Conservation (phyloP, 2,888 invertebrate genomes). For the Pyrrhosoma nymphula region DNA sequence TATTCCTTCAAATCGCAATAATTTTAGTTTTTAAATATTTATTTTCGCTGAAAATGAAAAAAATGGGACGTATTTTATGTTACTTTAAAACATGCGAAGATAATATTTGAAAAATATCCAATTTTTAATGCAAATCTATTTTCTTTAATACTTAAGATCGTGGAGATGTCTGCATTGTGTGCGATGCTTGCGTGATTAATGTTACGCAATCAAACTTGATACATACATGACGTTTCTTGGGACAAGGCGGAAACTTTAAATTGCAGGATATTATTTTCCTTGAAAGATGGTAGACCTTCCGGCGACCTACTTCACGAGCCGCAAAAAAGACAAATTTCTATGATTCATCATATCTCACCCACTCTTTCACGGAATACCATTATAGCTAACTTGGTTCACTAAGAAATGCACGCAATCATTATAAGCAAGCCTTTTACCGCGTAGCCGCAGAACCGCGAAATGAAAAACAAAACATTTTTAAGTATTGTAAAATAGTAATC, state of each 20-base stretch:
- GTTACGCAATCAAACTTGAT: not conserved
- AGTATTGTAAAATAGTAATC: too few species aligned
- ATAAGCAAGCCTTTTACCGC: too few species aligned
- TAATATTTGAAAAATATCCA: too few species aligned
- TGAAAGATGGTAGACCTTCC: not conserved
- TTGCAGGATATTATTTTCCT: conserved; percentile 1
- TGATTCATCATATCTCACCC: not conserved
- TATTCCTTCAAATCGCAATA: too few species aligned
- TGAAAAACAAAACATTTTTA: not conserved
- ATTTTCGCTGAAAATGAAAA: too few species aligned
- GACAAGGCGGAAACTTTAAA: conserved; percentile 7
- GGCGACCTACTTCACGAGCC: not conserved
- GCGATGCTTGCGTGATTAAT: not conserved
- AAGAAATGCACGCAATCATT: not conserved
- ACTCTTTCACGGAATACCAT: not conserved
- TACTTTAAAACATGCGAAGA: too few species aligned
- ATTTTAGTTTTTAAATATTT: too few species aligned
- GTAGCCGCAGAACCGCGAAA: not conserved
- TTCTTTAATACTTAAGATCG: too few species aligned
- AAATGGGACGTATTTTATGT: too few species aligned
- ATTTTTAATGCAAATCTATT: too few species aligned
- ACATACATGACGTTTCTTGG: not conserved
- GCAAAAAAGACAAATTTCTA: not conserved
- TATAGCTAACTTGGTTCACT: not conserved
- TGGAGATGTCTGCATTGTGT: too few species aligned